phyloP scores from a whole-genome alignment of 1,140 invertebrate genomes.

The Pygmarrhopalites habei region DNA sequence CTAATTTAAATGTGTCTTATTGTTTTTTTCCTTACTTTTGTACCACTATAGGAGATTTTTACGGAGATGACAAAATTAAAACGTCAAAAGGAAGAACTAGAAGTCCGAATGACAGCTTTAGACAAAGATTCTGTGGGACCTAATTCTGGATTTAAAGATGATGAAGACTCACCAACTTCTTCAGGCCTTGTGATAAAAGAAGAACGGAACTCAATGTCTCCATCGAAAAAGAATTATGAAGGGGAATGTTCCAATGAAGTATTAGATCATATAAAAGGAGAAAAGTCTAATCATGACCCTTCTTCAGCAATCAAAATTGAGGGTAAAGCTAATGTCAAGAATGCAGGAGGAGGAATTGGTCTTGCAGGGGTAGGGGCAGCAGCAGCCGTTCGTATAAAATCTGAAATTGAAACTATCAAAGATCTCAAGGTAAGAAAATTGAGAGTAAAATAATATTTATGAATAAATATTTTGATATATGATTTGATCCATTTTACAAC shows the following conservation, averaged over 20 bases:
- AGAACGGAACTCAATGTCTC: slow-evolving; percentile 19
- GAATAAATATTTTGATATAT: too few species aligned
- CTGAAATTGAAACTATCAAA: slow-evolving; percentile 49
- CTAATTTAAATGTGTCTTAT: too few species aligned
- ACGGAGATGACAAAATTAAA: slow-evolving; percentile 33
- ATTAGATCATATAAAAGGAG: slow-evolving; percentile 11
- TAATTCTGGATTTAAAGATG: slow-evolving; percentile 32
- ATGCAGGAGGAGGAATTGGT: too few species aligned
- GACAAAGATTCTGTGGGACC: slow-evolving; percentile 24
- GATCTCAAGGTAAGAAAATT: too few species aligned
- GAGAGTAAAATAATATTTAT: background rate
- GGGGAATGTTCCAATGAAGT: slow-evolving; percentile 8
- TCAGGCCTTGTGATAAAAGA: slow-evolving; percentile 30
- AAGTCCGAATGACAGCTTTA: slow-evolving; percentile 17
- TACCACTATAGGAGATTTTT: too few species aligned
- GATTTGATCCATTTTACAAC: too few species aligned
- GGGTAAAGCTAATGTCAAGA: slow-evolving; percentile 56
- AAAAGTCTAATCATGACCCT: slow-evolving; percentile 16
- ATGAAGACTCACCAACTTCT: slow-evolving; percentile 34
- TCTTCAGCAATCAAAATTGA: slow-evolving; percentile 45
- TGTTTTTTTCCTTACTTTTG: too few species aligned
- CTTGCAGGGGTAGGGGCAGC: slow-evolving; percentile 45
- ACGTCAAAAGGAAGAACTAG: slow-evolving; percentile 31
- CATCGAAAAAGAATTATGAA: slow-evolving; percentile 50
- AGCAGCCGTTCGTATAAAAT: slow-evolving; percentile 42